phyloP scores from a whole-genome alignment of 2,797 vertebrate genomes.

The Cossypha polioptera region DNA sequence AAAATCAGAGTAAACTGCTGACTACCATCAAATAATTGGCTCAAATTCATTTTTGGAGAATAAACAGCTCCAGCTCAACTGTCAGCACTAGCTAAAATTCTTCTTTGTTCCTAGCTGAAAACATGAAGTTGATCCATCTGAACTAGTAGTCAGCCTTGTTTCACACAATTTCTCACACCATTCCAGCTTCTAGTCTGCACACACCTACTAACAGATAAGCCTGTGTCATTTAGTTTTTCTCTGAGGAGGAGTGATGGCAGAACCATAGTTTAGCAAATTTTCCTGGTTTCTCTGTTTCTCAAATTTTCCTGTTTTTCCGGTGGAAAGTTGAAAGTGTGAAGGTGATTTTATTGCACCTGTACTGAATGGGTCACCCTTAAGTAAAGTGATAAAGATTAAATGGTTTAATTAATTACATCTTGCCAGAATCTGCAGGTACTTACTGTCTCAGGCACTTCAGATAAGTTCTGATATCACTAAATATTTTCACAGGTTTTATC shows the following conservation, averaged over 20 bases:
- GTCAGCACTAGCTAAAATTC: neutral
- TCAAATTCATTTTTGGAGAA: neutral
- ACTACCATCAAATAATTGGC: neutral
- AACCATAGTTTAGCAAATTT: neutral
- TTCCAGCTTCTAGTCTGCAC: neutral
- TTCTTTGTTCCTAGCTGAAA: neutral
- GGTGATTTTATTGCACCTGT: neutral
- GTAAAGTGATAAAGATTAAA: neutral
- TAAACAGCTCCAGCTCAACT: neutral
- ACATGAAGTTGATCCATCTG: neutral
- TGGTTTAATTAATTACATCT: neutral
- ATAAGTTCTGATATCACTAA: neutral
- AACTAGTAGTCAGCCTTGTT: neutral
- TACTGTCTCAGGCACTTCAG: neutral
- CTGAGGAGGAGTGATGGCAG: neutral
- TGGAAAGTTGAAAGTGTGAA: neutral
- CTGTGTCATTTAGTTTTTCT: neutral
- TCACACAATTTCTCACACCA: neutral
- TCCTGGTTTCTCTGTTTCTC: neutral
- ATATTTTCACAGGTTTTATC: neutral
- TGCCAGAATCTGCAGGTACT: neutral
- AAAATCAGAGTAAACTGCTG: neutral
- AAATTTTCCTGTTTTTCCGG: neutral
- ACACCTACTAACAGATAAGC: neutral
- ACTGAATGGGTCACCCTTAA: neutral